phyloP scores from a whole-genome alignment of 2,113 vertebrate genomes.

The Electrona antarctica region DNA sequence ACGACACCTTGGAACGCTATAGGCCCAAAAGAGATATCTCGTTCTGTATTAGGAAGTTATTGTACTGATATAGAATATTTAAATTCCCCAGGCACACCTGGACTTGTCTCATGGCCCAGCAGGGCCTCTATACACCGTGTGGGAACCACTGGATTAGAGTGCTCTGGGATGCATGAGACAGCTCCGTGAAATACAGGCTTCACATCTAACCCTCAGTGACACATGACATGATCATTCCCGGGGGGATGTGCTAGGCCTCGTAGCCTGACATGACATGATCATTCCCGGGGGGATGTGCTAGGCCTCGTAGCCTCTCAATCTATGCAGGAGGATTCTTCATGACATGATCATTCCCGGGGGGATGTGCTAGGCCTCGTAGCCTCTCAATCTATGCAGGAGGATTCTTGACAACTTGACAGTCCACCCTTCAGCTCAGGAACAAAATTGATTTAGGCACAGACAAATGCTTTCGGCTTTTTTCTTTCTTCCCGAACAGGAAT shows the following conservation, averaged over 20 bases:
- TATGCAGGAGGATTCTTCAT: conserved; percentile 1
- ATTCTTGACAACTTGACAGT: conserved; percentile 13
- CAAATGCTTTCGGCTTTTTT: conserved; percentile 15
- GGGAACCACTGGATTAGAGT: not conserved
- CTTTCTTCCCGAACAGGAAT: not conserved
- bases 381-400: not conserved
- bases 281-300: not conserved
- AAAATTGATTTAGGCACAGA: conserved; percentile 21
- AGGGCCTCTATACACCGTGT: too few relatives aligned
- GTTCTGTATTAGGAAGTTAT: too few relatives aligned
- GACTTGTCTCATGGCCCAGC: not conserved
- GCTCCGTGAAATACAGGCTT: conserved; percentile 5
- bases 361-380: conserved; percentile 2
- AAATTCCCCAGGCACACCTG: too few relatives aligned
- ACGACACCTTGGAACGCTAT: too few relatives aligned
- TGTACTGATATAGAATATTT: not conserved
- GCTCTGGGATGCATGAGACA: not conserved
- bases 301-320: conserved; percentile 3
- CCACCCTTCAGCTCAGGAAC: not conserved
- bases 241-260: not conserved
- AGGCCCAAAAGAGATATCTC: too few relatives aligned
- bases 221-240: not conserved
- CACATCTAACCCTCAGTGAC: conserved; percentile 8
- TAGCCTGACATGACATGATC: not conserved
- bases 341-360: not conserved